phyloP scores from a whole-genome alignment of 2,113 vertebrate species.

The Thamnophis sirtalis region DNA sequence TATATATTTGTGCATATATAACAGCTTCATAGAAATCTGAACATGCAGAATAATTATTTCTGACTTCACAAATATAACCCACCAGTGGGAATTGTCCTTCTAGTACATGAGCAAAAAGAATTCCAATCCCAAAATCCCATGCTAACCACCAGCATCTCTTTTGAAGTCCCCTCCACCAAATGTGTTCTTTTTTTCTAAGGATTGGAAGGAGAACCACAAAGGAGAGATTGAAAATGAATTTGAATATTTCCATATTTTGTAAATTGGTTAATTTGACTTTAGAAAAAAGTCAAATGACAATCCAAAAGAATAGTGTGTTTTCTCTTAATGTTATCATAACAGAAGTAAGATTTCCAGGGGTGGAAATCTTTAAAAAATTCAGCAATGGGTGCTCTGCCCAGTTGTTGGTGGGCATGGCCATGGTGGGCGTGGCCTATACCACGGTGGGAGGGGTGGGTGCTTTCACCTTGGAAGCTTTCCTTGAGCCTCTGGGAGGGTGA shows the following conservation, averaged over 20 bases:
- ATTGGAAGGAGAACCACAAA: neutral
- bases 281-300: neutral
- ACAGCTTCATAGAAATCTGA: neutral
- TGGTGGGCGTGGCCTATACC: too few relatives aligned
- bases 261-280: neutral
- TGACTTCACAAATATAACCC: neutral
- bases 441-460: too few relatives aligned
- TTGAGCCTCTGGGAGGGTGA: too few relatives aligned
- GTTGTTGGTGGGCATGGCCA: too few relatives aligned
- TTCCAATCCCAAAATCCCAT: neutral
- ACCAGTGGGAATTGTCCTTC: neutral
- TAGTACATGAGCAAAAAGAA: neutral
- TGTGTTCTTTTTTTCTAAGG: neutral
- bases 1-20: neutral
- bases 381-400: too few relatives aligned
- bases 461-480: too few relatives aligned
- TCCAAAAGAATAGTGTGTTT: neutral
- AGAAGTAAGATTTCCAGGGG: neutral
- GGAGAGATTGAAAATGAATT: neutral
- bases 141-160: neutral
- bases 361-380: too few relatives aligned
- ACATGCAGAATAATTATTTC: neutral
- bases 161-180: neutral
- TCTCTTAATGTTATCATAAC: neutral
- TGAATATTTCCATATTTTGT: neutral